Percentiles rank a stretch among this genome's conserved stretches.
Conservation (phyloP, 2,113 vertebrate genomes). For the Psettodes erumei region DNA sequence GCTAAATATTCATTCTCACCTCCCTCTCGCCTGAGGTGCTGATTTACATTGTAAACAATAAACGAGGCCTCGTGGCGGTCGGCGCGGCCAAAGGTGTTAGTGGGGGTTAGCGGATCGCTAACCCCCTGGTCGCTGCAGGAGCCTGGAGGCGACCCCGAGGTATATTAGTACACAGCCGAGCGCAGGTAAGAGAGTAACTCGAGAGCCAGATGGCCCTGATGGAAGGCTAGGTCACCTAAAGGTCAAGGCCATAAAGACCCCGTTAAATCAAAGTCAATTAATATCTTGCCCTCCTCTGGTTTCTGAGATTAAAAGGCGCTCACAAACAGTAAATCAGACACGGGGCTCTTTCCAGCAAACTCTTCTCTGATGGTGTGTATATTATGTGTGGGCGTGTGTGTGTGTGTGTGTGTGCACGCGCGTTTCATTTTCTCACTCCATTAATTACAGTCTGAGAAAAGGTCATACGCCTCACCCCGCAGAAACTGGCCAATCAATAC, state of each 20-base stretch:
- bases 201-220: conserved; percentile 34
- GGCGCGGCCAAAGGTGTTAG: conserved; percentile 56
- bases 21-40: conserved; percentile 19
- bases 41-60: conserved; percentile 50
- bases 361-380: conserved; percentile 33
- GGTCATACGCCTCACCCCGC: conserved; percentile 22
- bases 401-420: conserved; percentile 19
- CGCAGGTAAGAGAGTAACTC: conserved; percentile 47
- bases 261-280: conserved; percentile 73
- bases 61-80: conserved; percentile 42
- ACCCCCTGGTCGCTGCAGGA: conserved; percentile 29
- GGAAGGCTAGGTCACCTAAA: conserved; percentile 35
- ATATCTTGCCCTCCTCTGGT: conserved; percentile 37
- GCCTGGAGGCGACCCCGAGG: conserved; percentile 43
- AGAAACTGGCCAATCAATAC: conserved; percentile 34
- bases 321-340: conserved; percentile 59
- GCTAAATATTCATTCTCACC: conserved; percentile 32
- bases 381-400: conserved; percentile 20
- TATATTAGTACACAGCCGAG: conserved; percentile 20
- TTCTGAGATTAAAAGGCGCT: conserved; percentile 58
- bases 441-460: conserved; percentile 40
- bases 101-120: conserved; percentile 43
- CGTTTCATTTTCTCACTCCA: conserved; percentile 36
- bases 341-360: not conserved
- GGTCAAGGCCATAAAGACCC: conserved; percentile 64